Evolutionary conservation across 1,140 invertebrate species (phyloP), one percentile per base, ranked within the genome.

Genomic region (Drosophila rhopaloa): DNA sequence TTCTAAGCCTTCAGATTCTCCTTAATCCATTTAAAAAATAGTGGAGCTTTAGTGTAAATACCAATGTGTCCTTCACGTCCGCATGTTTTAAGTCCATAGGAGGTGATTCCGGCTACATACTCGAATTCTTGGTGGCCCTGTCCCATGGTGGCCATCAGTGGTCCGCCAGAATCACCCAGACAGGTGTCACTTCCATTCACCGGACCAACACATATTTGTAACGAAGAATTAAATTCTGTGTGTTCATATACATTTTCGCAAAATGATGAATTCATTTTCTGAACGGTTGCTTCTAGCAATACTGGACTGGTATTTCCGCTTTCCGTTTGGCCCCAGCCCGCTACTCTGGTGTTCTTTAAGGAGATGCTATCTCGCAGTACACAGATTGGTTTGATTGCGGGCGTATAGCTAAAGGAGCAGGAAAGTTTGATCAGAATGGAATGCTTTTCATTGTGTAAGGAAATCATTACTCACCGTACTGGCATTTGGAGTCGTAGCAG

Each of bases 401-500:
- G 4, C 7, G 24, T 29, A 29, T n/a, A 48, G 47, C 47, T 48
- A 13, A 0, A n/a, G 8, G 11, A 19, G 10, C n/a, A 6, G 14
- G 11, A 14, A 8, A 14, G 14, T 16, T 14, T 16, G 2, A 9
- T 16, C 8, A 9, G 40, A 13, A 10, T 11, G 38, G 11, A 5
- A 13, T 4, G 24, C 37, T 38, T 11, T 10, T 32, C 6, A 32
- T 32, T 38, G 37, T 4, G 37, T 11, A 3, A 4, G 1, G 10
- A 4, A 11, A 32, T 9, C 8, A 54, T 43, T 53, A 38, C 62
- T 60, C 14, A 66, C 63, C 57, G 35, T 0, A 97, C 95, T 8
- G 94, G 82, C 0, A 84, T 70, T 0, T 93, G 76, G 1, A 98
- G 91, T 46, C 95, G 94, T 5, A 98, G 63, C 3, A 97, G 85